Conservation (phyloP, 2,113 vertebrate species). For the Taurulus bubalis region DNA sequence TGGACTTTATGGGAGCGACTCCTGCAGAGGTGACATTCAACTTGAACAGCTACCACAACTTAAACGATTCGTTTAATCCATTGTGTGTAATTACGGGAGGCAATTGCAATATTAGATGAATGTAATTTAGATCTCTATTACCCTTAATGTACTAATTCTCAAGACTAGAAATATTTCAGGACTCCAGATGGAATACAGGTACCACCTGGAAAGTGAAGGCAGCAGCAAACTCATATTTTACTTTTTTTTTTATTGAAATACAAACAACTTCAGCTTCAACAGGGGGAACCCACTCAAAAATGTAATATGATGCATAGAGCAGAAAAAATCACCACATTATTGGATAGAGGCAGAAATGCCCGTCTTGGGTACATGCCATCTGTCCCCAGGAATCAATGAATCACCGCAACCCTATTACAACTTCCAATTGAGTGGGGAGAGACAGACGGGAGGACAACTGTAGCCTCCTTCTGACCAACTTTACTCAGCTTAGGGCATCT, state of each 20-base stretch:
- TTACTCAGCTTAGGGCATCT: constrained; percentile 46
- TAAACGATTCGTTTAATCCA: constrained; percentile 76
- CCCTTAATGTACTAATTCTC: constrained; percentile 70
- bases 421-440: constrained; percentile 43
- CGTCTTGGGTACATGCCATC: constrained; percentile 59
- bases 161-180: constrained; percentile 65
- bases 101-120: constrained; percentile 74
- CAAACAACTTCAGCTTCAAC: constrained; percentile 10
- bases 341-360: constrained; percentile 51
- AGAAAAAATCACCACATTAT: constrained; percentile 48
- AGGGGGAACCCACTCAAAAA: constrained; percentile 28
- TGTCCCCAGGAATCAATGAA: constrained; percentile 68
- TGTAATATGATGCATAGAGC: constrained; percentile 24
- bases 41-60: constrained; percentile 49
- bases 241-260: neutral
- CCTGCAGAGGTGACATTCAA: constrained; percentile 79
- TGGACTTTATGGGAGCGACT: constrained; percentile 57
- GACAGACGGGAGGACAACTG: constrained; percentile 49
- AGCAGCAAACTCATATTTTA: neutral
- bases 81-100: constrained; percentile 66
- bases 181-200: constrained; percentile 64
- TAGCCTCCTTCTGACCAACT: constrained; percentile 52
- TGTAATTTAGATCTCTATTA: constrained; percentile 75
- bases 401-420: constrained; percentile 47
- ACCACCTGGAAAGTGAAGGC: constrained; percentile 55